Evolutionary conservation across 37 sponge, comb jelly and placozoan genomes (phyloP), one percentile per base, ranked within the genome.

Genomic region (Agelas oroides): DNA sequence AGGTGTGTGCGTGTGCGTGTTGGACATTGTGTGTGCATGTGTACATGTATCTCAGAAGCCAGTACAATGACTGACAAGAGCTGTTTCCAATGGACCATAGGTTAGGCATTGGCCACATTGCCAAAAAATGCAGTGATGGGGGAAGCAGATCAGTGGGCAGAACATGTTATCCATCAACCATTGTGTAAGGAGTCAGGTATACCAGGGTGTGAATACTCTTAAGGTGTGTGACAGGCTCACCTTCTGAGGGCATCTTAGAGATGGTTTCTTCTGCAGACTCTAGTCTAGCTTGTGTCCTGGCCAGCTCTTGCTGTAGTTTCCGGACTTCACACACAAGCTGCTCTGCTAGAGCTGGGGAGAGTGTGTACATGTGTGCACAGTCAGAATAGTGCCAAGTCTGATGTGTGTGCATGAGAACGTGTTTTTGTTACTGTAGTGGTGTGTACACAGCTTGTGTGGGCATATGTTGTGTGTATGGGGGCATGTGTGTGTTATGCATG

Each of bases 241-340:
- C 86, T 76, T 87, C 92, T 65, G 88, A 86, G 17, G 88, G 84
- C 81, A 82, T 77, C 53, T 77, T 83, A 6, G 79, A 72, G 13
- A 92, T 25, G 36, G 75, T 59, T 30, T 79, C 78, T 17, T 75
- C 64, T 18, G 92, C 83, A 28, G 60, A 61, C 52, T 39, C 64
- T 28, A 92, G 80, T 46, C 84, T 84, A 18, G 68, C 57, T 53
- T 58, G 55, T 16, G 84, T 57, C 20, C 66, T 28, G 16, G 65
- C 52, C 38, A 92, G 79, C 59, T 92, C 88, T 28, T 60, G 63
- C 34, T 92, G 84, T 25, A 92, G 83, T 57, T 63, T 55, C 28
- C 59, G 52, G 0, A 92, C 83, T 57, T 87, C 84, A 8, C 23
- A 24, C 2, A 92, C 85, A 39, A 92, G 68, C 25, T 87, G 84